Evolutionary conservation across 2,113 vertebrate genomes (phyloP).

Genomic region (Platichthys flesus): DNA sequence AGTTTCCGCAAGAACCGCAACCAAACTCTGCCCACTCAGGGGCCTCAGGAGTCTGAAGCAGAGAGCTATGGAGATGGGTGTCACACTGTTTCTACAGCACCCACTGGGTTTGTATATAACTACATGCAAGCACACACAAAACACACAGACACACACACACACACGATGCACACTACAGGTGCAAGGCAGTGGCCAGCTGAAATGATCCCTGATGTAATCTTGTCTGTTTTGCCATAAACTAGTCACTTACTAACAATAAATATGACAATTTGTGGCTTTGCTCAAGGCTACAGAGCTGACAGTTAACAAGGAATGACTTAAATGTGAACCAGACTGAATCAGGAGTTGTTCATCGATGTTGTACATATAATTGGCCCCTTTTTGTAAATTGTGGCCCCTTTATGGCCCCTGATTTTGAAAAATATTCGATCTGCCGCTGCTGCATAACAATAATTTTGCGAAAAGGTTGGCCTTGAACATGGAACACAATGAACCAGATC

Average conservation of each 20-base stretch:
- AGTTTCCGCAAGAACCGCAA: slow-evolving; percentile 80
- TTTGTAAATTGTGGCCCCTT: neutral
- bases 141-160: neutral
- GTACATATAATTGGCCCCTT: too few species aligned
- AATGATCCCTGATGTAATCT: too few species aligned
- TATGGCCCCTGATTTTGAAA: neutral
- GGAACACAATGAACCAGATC: neutral
- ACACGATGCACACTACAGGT: neutral
- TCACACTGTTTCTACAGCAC: slow-evolving; percentile 71
- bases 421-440: neutral
- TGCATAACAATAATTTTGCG: neutral
- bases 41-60: slow-evolving; percentile 57
- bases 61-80: slow-evolving; percentile 72
- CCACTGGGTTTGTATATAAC: slow-evolving; percentile 65
- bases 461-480: slow-evolving; percentile 35
- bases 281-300: too few species aligned
- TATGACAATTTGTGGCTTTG: too few species aligned
- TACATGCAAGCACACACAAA: neutral
- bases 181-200: too few species aligned
- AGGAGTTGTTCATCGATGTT: neutral
- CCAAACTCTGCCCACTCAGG: slow-evolving; percentile 70
- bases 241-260: too few species aligned
- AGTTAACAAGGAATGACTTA: too few species aligned
- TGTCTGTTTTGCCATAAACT: too few species aligned
- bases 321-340: too few species aligned